These are phyloP conservation scores for Hirundo rustica DNA, from an alignment of 2,797 vertebrate genomes.

Conservation along the genomic window DNA sequence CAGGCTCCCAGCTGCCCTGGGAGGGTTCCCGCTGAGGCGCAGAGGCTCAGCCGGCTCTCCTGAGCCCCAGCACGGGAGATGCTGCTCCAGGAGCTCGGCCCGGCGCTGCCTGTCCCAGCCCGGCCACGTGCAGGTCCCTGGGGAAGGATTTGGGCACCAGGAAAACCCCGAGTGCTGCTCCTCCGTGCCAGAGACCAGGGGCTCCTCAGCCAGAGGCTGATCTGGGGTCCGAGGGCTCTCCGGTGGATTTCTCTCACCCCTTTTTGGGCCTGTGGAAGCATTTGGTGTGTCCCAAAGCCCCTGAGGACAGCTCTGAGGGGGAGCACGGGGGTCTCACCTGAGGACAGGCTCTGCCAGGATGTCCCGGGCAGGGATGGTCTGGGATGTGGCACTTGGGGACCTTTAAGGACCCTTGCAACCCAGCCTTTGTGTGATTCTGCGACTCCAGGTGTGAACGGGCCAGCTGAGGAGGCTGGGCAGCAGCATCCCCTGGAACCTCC, in stretches of 20 bases:
- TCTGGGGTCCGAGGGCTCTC: not conserved
- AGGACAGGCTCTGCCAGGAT: not conserved
- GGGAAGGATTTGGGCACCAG: not conserved
- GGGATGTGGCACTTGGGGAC: not conserved
- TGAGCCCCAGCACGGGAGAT: rapidly evolving
- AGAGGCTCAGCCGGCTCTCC: not conserved
- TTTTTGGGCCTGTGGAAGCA: not conserved
- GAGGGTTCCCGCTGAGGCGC: not conserved
- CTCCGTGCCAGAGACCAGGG: rapidly evolving
- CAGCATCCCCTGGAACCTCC: not conserved
- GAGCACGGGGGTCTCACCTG: rapidly evolving
- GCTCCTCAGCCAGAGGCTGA: not conserved
- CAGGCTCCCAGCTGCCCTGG: not conserved
- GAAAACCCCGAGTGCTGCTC: rapidly evolving
- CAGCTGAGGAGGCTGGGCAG: not conserved
- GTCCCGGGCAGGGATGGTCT: rapidly evolving
- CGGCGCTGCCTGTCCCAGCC: rapidly evolving
- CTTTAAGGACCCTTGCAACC: not conserved
- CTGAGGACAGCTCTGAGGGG: not conserved
- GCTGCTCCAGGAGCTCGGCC: not conserved
- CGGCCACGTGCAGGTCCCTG: not conserved
- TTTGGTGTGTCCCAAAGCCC: not conserved
- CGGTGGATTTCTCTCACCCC: rapidly evolving
- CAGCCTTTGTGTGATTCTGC: not conserved
- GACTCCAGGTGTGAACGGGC: not conserved